Percentiles rank a stretch among this genome's conserved stretches.
phyloP scores from a whole-genome alignment of 2,888 invertebrate species.

The Cordylochernes scorpioides region DNA sequence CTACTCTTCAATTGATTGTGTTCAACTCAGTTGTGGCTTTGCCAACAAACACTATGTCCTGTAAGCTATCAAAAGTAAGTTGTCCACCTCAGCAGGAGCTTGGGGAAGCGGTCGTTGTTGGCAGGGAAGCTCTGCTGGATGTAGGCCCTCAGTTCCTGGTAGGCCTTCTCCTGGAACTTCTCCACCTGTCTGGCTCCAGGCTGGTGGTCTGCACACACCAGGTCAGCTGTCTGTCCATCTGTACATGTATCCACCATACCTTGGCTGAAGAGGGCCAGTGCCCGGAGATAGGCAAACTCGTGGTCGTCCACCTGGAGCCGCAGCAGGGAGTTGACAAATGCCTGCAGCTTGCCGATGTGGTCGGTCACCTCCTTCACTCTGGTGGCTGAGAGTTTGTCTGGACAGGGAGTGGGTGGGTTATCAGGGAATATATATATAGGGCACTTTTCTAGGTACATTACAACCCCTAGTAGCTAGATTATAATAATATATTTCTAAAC shows the following conservation, averaged over 20 bases:
- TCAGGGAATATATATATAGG: too few relatives aligned
- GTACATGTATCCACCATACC: slow-evolving; percentile 26
- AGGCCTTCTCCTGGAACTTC: slow-evolving; percentile 33
- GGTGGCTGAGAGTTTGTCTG: slow-evolving; percentile 33
- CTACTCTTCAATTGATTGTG: too few relatives aligned
- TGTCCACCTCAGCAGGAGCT: slow-evolving; percentile 18
- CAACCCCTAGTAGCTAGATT: too few relatives aligned
- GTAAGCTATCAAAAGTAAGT: too few relatives aligned
- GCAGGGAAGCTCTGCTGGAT: slow-evolving; percentile 25
- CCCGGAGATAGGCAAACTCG: slow-evolving; percentile 64
- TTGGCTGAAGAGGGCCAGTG: slow-evolving; percentile 52
- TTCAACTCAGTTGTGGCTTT: too few relatives aligned
- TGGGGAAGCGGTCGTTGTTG: slow-evolving; percentile 30
- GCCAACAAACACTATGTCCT: too few relatives aligned
- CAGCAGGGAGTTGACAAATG: slow-evolving; percentile 46
- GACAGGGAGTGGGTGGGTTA: too few relatives aligned
- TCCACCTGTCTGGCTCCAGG: slow-evolving; percentile 29
- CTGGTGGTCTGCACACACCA: slow-evolving; percentile 25
- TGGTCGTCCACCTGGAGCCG: slow-evolving; percentile 45
- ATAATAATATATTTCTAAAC: too few relatives aligned
- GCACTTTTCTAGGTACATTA: too few relatives aligned
- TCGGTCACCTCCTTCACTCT: slow-evolving; percentile 48
- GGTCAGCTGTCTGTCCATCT: too few relatives aligned
- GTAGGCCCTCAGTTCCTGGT: slow-evolving; percentile 31
- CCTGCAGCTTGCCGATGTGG: slow-evolving; percentile 52